Evolutionary conservation across 30 jellyfish, hydroid and myxozoan species (phyloP).

Genomic region (Aurelia sp.): DNA sequence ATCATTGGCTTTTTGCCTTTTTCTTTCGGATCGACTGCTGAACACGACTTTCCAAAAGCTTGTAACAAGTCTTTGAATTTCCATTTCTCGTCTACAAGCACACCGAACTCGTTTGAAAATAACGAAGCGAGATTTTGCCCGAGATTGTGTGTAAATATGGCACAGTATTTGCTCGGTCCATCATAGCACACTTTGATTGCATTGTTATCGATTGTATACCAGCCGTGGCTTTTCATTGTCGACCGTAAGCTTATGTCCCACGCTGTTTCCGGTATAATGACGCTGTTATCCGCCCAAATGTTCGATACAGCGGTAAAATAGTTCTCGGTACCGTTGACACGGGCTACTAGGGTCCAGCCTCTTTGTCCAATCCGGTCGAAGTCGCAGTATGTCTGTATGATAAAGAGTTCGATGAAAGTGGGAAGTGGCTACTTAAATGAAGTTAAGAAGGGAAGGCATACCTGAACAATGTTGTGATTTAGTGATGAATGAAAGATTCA

Average conservation of each 20-base stretch:
- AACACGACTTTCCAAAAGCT: slow-evolving; percentile 94
- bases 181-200: slow-evolving; percentile 94
- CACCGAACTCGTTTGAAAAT: slow-evolving; percentile 91
- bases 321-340: slow-evolving; percentile 96
- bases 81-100: slow-evolving; percentile 92
- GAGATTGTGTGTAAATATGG: slow-evolving; percentile 88
- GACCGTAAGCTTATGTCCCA: slow-evolving; percentile 76
- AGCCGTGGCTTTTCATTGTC: slow-evolving; percentile 95
- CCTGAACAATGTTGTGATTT: no score
- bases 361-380: slow-evolving; percentile 85
- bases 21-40: slow-evolving; percentile 38
- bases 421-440: no score
- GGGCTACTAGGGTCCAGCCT: slow-evolving; percentile 99
- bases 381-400: slow-evolving; percentile 93
- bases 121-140: slow-evolving; percentile 84
- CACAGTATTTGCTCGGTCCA: slow-evolving; percentile 95
- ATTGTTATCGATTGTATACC: slow-evolving; percentile 88
- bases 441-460: no score
- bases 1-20: slow-evolving; percentile 19
- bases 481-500: no score
- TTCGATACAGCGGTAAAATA: slow-evolving; percentile 94
- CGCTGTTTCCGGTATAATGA: slow-evolving; percentile 88
- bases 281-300: slow-evolving; percentile 99
- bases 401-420: background rate
- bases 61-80: slow-evolving; percentile 77